Evolutionary conservation across 2,888 invertebrate genomes (phyloP), one percentile per base, ranked within the genome.

Genomic region (Ochropleura leucogaster): DNA sequence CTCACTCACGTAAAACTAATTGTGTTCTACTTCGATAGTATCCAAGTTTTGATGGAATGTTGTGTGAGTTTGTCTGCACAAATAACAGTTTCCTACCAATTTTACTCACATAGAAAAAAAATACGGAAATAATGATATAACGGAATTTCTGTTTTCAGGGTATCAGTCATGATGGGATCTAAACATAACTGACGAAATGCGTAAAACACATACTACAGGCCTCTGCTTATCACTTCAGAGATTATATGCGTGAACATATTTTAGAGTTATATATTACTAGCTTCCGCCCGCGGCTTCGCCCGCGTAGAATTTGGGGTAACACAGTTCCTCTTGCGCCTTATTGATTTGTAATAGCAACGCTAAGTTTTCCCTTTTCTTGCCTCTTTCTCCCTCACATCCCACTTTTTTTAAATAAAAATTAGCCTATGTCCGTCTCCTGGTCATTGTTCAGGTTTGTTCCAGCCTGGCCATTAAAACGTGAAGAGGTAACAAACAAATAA

Each of bases 1-100:
- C 73, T 44, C n/a, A 57, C 44, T 53, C 74, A 6, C 60, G 74
- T 73, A 74, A 78, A 63, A 70, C 82, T 79, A 81, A 78, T 81
- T 81, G 82, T 74, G 65, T 70, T 55, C 69, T 44, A 78, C 73
- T 70, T 67, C 16, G 47, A 30, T 53, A 59, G 12, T 40, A 47
- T 20, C 12, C 40, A 57, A 82, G 77, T 64, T 64, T 40, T 60
- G 42, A 70, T 82, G 42, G 10, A 20, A 60, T n/a, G 42, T 55
- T 53, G 16, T 53, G 12, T 42, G 12, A n/a, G 49, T 69, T 79
- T 49, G 40, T 62, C 12, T 65, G 44, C 47, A 42, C 44, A 40
- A 49, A 46, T 65, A 18, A 30, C 14, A 55, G 42, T 55, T 53
- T 47, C 12, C 42, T 44, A 12, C 30, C 3, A 30, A 30, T 30